Conservation (phyloP, 1,140 invertebrate genomes). For the Delia radicum region DNA sequence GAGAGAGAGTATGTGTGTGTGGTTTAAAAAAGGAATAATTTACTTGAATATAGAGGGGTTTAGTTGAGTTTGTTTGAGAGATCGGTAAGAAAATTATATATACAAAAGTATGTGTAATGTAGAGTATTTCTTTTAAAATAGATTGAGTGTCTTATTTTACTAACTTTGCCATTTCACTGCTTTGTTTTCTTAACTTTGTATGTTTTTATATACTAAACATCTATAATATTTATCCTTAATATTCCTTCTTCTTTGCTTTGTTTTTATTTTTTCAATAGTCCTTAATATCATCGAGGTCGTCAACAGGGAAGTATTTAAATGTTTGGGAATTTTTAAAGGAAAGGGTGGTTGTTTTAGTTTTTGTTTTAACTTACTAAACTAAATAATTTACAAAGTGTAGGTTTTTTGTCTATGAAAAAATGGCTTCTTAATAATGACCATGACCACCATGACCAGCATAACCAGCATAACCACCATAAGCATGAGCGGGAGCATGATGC, state of each 20-base stretch:
- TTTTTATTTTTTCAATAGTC: background rate
- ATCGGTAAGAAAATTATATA: conserved; percentile 1
- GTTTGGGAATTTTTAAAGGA: background rate
- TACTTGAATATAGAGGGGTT: background rate
- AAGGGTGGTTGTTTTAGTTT: background rate
- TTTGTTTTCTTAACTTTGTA: background rate
- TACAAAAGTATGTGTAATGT: background rate
- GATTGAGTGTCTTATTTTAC: background rate
- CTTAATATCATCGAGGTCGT: conserved; percentile 9
- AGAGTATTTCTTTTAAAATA: background rate
- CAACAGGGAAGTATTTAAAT: conserved; percentile 5
- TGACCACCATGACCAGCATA: conserved; percentile 27
- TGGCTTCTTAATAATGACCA: conserved; percentile 24
- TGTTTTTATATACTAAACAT: background rate
- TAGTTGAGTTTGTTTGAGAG: too few species aligned
- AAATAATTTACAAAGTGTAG: conserved; percentile 14
- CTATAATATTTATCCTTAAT: background rate
- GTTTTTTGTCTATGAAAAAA: conserved; percentile 19
- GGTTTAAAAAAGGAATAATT: background rate
- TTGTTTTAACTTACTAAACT: conserved; percentile 19
- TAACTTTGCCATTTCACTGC: conserved; percentile 15
- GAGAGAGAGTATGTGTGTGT: background rate
- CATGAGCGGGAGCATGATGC: conserved; percentile 43
- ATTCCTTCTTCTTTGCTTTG: background rate
- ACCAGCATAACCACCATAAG: conserved; percentile 27